These are phyloP conservation scores for Paramuricea clavata DNA, from an alignment of 92 coral and sea anemone species.

Conservation along the genomic window DNA sequence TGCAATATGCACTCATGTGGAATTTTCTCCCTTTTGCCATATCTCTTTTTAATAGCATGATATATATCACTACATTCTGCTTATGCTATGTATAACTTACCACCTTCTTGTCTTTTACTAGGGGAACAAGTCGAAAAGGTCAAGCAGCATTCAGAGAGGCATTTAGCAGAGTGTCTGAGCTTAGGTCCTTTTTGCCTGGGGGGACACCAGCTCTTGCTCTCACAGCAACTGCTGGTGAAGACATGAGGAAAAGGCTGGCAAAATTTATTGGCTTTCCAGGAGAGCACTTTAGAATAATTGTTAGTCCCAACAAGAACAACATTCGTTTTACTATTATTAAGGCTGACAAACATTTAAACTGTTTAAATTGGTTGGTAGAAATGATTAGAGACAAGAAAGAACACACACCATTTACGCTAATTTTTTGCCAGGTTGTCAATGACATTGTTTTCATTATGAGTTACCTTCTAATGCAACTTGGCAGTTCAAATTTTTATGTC, in stretches of 20 bases:
- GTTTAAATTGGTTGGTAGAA: conserved; percentile 57
- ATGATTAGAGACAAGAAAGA: conserved; percentile 44
- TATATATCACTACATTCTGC: not conserved
- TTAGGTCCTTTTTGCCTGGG: conserved; percentile 29
- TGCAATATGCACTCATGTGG: too few species aligned
- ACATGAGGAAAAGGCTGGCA: conserved; percentile 26
- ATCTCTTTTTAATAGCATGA: too few species aligned
- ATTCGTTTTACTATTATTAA: conserved; percentile 48
- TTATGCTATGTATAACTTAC: not conserved
- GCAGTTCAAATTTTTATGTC: conserved; percentile 30
- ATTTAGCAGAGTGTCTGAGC: conserved; percentile 30
- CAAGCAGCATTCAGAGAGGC: conserved; percentile 62
- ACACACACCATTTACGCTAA: conserved; percentile 46
- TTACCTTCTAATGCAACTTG: conserved; percentile 49
- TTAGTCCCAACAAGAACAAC: conserved; percentile 63
- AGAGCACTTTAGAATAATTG: conserved; percentile 10
- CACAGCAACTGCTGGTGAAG: conserved; percentile 53
- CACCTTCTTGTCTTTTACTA: not conserved
- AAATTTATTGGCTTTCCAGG: conserved; percentile 40
- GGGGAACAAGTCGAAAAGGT: conserved; percentile 60
- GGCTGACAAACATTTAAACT: conserved; percentile 46
- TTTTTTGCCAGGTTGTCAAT: conserved; percentile 63
- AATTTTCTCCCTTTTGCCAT: too few species aligned
- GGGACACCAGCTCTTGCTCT: conserved; percentile 45
- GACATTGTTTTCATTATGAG: conserved; percentile 61